phyloP scores from a whole-genome alignment of 1,140 invertebrate species.

The Meloidogyne floridensis region DNA sequence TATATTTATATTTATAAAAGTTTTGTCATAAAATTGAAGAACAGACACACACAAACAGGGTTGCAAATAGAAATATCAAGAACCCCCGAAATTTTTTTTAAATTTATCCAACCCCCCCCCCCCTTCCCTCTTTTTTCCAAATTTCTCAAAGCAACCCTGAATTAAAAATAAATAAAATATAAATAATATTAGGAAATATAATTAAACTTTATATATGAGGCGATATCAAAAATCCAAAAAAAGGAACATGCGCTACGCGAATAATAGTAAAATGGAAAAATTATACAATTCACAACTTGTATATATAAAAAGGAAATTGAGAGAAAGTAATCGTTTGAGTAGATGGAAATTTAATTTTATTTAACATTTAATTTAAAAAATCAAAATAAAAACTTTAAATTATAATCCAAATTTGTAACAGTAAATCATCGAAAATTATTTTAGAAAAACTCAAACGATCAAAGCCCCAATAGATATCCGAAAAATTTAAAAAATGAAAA shows the following conservation, averaged over 20 bases:
- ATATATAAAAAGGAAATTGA: background rate
- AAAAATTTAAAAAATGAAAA: no score
- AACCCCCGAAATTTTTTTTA: no score
- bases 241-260: background rate
- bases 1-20: background rate
- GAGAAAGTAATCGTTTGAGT: background rate
- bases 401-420: no score
- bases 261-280: background rate
- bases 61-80: background rate
- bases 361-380: no score
- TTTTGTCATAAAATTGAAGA: constrained; percentile 3
- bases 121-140: no score
- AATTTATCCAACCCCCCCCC: no score
- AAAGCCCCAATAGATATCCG: no score
- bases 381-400: no score
- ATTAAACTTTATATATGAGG: background rate
- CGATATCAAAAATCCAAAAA: constrained; percentile 6
- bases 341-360: background rate
- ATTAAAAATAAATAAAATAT: background rate
- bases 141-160: background rate
- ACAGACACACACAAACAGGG: background rate
- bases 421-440: no score
- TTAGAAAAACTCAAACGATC: no score
- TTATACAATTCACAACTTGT: background rate
- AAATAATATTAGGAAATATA: constrained; percentile 8